Base-by-base conservation (phyloP, 2,113 vertebrate genomes). In the Glareola pratincola region DNA sequence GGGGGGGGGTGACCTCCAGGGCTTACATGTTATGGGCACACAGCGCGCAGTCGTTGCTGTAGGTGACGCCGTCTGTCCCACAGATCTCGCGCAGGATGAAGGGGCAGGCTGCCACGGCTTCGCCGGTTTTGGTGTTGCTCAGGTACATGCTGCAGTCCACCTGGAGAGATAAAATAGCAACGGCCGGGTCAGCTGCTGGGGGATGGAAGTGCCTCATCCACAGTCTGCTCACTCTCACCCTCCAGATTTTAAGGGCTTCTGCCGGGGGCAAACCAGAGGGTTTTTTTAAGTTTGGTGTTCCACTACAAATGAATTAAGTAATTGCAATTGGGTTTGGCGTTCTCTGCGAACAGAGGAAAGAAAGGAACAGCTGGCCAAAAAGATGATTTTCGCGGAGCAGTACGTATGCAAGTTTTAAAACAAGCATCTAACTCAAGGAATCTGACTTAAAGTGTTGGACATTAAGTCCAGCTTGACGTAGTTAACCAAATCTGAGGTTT, bases 1-100 rank as follows among this genome's bases (percentile, higher is more conserved):
- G 13, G n/a, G n/a, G n/a, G n/a, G n/a, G 41, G 39, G 13, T 10
- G 39, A 15, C 15, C 39, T 45, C n/a, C 83, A 45, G 64, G 71
- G 13, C 96, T 96, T 90, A 97, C 97, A 76, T 64, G 62, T 95
- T 97, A 2, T 97, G 97, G 89, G 92, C 94, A 34, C 97, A 97
- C 22, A 97, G 89, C 0, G 5, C 6, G 0, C 97, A 97, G 73
- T 96, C 96, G 2, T 96, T 97, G 94, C 22, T 27, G 81, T 97
- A 97, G 84, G 96, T 97, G 88, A 23, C 77, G 0, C 77, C 84
- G 0, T 97, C 96, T 0, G 96, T 92, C 3, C 96, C 97, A 22
- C 97, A 97, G 80, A 97, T 24, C 89, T 92, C 91, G 0, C 2
- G 92, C 92, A 97, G 77, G 84, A 92, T 50, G 66, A 1, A 94